These are phyloP conservation scores for Amblyteles armatorius DNA, from an alignment of 2,888 invertebrate species.

Conservation along the genomic window DNA sequence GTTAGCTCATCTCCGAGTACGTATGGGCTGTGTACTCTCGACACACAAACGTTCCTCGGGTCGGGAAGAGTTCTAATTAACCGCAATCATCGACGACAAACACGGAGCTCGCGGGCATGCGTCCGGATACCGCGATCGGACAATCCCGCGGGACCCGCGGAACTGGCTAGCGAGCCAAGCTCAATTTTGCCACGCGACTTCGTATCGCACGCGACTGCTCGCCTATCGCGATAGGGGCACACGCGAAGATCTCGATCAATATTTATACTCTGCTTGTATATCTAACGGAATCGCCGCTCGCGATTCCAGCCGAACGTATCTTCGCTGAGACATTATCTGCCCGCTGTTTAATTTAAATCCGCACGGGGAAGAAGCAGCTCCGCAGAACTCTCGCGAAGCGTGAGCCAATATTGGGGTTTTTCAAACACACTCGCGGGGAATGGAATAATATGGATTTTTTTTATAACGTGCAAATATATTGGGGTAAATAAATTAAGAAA, in stretches of 20 bases:
- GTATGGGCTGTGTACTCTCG: constrained; percentile 49
- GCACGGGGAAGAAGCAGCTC: neutral
- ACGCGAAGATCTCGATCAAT: constrained; percentile 76
- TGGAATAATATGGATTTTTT: neutral
- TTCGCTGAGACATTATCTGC: constrained; percentile 18
- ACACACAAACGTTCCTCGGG: constrained; percentile 56
- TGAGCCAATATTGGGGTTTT: constrained; percentile 30
- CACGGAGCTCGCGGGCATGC: constrained; percentile 68
- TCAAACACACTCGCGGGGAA: neutral
- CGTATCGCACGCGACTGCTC: constrained; percentile 44
- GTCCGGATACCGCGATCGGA: constrained; percentile 48
- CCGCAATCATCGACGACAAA: constrained; percentile 83
- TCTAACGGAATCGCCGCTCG: neutral
- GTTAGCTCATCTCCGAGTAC: constrained; percentile 70
- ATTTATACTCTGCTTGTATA: constrained; percentile 75
- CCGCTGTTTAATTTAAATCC: constrained; percentile 41
- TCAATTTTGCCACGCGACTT: constrained; percentile 59
- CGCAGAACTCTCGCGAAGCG: neutral
- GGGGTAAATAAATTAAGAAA: too few relatives aligned
- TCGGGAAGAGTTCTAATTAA: constrained; percentile 82
- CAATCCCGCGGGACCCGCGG: constrained; percentile 70
- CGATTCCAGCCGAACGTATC: constrained; percentile 36
- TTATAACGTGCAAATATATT: neutral
- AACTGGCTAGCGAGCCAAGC: constrained; percentile 27
- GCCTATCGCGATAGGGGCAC: constrained; percentile 32